Percentiles rank a stretch among this genome's conserved stretches.
These are phyloP conservation scores for Ichneumon xanthorius DNA, from an alignment of 2,888 invertebrate species.

Conservation along the genomic window DNA sequence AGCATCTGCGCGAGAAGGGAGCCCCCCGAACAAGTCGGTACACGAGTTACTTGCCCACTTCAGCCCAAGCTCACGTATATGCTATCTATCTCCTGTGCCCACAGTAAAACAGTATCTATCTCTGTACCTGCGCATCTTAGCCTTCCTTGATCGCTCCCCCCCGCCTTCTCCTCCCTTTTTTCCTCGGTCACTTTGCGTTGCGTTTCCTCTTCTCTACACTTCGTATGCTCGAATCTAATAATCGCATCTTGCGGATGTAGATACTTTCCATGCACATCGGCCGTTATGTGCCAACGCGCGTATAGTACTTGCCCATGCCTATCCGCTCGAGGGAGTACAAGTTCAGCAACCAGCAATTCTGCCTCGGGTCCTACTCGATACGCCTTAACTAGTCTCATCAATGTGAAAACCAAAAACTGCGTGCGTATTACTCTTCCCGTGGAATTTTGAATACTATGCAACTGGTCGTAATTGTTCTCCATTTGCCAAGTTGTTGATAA, in stretches of 20 bases:
- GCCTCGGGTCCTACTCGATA: slow-evolving; percentile 22
- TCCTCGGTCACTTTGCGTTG: slow-evolving; percentile 3
- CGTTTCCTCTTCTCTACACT: slow-evolving; percentile 38
- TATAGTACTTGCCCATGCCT: slow-evolving; percentile 5
- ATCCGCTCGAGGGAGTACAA: slow-evolving; percentile 26
- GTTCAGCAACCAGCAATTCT: slow-evolving; percentile 10
- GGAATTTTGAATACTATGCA: not conserved
- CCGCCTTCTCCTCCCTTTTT: not conserved
- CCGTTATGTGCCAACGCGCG: slow-evolving; percentile 47
- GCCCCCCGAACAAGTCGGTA: slow-evolving; percentile 48
- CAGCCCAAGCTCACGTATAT: slow-evolving; percentile 18
- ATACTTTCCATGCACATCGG: slow-evolving; percentile 59
- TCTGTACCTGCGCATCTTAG: not conserved
- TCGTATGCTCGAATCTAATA: slow-evolving; percentile 60
- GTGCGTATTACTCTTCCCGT: not conserved
- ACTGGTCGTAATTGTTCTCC: not conserved
- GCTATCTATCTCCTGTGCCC: slow-evolving; percentile 31
- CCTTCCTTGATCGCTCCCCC: not conserved
- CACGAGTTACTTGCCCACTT: slow-evolving; percentile 23
- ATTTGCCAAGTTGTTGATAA: not conserved
- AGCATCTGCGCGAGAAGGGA: slow-evolving; percentile 56
- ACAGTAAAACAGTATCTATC: slow-evolving; percentile 19
- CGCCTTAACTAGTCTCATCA: slow-evolving; percentile 25
- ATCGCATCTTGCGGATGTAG: slow-evolving; percentile 67
- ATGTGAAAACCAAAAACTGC: slow-evolving; percentile 6